Evolutionary conservation across 2,113 vertebrate species (phyloP), one percentile per base, ranked within the genome.

Genomic region (Aix galericulata): DNA sequence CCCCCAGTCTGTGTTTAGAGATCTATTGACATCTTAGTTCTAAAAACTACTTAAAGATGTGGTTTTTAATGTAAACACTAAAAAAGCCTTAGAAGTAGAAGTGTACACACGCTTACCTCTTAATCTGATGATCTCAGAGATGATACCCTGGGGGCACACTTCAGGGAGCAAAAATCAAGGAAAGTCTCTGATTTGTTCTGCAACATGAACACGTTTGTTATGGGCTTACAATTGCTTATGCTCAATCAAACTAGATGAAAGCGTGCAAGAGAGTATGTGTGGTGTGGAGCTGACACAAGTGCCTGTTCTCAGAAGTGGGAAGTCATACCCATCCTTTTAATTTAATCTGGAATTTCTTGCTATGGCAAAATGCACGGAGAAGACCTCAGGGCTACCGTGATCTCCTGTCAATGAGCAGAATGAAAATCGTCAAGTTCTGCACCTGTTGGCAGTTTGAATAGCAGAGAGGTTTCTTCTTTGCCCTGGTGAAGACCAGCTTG

Each of bases 161-260:
- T 91, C 62, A 73, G 93, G 91, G 82, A 86, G 77, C 66, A 88
- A 36, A 89, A 95, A 80, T 85, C 75, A 93, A 64, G 87, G 63
- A 36, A 91, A 85, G 64, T 63, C 53, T 92, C 91, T 72, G 78
- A 93, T 95, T 88, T 74, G 60, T 82, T 94, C 79, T 94, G 79
- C 88, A 71, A 56, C 29, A 4, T 25, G 52, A 81, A 44, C 59
- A 16, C 0, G 3, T 63, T 73, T 52, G 72, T 93, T 92, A 48
- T 55, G 32, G 78, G 32, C 68, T 92, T 46, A 56, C 58, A 38
- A 8, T 36, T 75, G 86, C 64, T 86, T 68, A 2, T 72, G 42
- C 53, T n/a, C 87, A 50, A 6, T 76, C 32, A 40, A 85, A 50
- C 17, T 9, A 13, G 66, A 8, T 20, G 58, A 31, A 21, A 22